These are phyloP conservation scores for Platycnemis pennipes DNA, from an alignment of 2,888 invertebrate genomes.

Conservation along the genomic window DNA sequence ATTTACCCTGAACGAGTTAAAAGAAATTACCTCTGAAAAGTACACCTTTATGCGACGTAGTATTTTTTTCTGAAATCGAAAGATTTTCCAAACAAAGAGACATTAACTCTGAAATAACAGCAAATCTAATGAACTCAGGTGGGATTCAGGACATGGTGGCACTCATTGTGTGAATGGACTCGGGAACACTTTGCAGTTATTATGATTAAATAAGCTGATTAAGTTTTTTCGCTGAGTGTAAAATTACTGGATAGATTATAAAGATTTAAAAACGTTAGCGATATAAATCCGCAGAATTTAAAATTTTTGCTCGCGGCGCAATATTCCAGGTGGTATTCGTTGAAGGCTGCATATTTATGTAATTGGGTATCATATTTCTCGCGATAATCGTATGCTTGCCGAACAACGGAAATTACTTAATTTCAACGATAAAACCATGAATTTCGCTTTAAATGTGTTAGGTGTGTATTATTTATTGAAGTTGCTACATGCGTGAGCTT, in stretches of 20 bases:
- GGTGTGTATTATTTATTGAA: not conserved
- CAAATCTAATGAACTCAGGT: not conserved
- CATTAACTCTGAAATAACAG: not conserved
- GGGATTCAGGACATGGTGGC: not conserved
- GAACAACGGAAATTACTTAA: not conserved
- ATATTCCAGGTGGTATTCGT: not conserved
- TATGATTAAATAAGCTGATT: conserved; percentile 16
- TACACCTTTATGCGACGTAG: not conserved
- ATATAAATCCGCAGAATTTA: not conserved
- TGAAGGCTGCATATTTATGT: not conserved
- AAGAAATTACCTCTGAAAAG: not conserved
- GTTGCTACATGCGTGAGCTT: not conserved
- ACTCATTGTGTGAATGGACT: not conserved
- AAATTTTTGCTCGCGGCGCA: not conserved
- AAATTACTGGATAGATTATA: not conserved
- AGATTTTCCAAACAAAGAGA: not conserved
- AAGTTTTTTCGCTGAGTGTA: not conserved
- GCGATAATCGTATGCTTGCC: not conserved
- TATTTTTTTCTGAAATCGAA: not conserved
- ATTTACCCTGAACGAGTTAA: not conserved
- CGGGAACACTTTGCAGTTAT: not conserved
- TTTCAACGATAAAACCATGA: not conserved
- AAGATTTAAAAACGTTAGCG: not conserved
- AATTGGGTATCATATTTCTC: not conserved
- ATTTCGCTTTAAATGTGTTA: not conserved